Conservation (phyloP, 2,113 vertebrate species). For the Coturnix japonica region DNA sequence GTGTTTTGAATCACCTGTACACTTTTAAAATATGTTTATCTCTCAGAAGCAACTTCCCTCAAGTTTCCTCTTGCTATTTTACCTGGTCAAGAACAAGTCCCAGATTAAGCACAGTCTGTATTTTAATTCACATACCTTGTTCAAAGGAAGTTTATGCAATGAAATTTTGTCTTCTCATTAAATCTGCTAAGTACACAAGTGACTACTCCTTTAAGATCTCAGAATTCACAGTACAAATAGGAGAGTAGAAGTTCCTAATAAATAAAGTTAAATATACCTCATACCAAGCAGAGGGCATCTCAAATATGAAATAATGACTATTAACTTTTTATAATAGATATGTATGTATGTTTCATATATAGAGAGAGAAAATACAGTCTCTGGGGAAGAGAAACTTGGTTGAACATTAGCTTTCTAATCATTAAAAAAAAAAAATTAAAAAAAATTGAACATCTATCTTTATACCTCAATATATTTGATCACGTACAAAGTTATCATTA, state of each 20-base stretch:
- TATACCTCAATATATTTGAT: neutral
- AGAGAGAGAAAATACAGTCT: neutral
- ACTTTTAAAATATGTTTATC: neutral
- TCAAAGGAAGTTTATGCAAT: neutral
- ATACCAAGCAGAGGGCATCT: neutral
- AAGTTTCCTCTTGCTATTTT: neutral
- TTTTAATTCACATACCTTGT: slow-evolving; percentile 7
- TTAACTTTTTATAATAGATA: neutral
- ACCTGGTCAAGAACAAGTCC: neutral
- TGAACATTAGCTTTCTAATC: slow-evolving; percentile 26
- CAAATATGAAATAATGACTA: slow-evolving; percentile 7
- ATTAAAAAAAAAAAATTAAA: slow-evolving; percentile 38
- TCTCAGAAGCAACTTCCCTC: neutral
- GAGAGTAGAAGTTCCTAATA: neutral
- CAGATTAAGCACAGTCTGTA: neutral
- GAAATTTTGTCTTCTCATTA: neutral
- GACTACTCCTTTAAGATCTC: neutral
- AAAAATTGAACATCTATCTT: slow-evolving; percentile 26
- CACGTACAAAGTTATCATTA: slow-evolving; percentile 44
- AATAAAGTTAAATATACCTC: neutral
- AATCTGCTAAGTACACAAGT: neutral
- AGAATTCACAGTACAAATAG: neutral
- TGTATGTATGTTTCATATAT: neutral
- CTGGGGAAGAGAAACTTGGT: slow-evolving; percentile 2
- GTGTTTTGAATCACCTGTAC: neutral